Conservation (phyloP, 35 echinoderm and acorn worm species). For the Heliocidaris erythrogramma region DNA sequence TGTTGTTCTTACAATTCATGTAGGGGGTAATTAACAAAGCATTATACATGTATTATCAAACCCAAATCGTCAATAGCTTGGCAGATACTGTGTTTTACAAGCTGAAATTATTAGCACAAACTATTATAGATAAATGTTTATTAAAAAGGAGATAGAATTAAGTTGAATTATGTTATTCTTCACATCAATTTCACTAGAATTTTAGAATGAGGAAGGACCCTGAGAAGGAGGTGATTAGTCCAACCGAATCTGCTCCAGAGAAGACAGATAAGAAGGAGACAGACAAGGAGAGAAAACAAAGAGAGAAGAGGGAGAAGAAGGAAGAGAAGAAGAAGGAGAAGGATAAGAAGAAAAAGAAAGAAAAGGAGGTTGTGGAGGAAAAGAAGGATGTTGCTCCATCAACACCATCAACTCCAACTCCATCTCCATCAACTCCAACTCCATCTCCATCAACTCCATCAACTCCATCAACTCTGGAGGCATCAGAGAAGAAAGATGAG, state of each 20-base stretch:
- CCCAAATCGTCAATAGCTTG: too few relatives aligned
- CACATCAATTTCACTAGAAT: not conserved
- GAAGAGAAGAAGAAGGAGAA: not conserved
- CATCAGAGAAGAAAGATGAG: not conserved
- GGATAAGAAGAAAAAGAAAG: not conserved
- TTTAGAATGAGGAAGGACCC: slow-evolving; percentile 12
- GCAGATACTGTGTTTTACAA: too few relatives aligned
- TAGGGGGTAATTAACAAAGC: too few relatives aligned
- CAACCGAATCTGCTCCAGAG: not conserved
- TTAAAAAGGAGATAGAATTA: too few relatives aligned
- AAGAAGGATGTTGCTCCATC: not conserved
- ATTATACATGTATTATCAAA: too few relatives aligned
- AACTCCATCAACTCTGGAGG: not conserved
- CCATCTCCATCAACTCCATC: not conserved
- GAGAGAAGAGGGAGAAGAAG: slow-evolving; percentile 28
- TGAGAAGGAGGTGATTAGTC: slow-evolving; percentile 17
- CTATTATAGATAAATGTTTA: too few relatives aligned
- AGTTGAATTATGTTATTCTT: not conserved
- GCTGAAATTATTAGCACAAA: too few relatives aligned
- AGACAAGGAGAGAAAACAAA: not conserved
- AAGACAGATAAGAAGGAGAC: not conserved
- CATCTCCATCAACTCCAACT: not conserved
- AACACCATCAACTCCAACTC: not conserved
- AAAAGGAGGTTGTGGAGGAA: not conserved
- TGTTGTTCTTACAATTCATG: too few relatives aligned